Evolutionary conservation across 2,888 invertebrate genomes (phyloP).

Genomic region (Lycaena phlaeas): DNA sequence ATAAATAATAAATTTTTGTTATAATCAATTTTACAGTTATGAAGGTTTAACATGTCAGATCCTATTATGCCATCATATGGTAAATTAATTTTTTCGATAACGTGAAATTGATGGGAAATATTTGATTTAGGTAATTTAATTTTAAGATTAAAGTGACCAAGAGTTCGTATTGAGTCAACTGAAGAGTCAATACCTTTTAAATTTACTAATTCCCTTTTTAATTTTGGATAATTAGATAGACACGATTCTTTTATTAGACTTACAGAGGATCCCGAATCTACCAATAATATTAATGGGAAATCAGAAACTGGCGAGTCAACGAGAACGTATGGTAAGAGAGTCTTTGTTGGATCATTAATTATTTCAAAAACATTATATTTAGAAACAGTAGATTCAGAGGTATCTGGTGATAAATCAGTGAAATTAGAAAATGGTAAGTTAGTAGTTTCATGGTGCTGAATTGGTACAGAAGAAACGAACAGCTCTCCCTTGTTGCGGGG

Average conservation of each 20-base stretch:
- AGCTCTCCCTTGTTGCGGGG: background rate
- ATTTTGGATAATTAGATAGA: background rate
- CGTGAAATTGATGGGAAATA: slow-evolving; percentile 16
- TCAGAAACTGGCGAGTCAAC: slow-evolving; percentile 17
- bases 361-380: slow-evolving; percentile 16
- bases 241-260: slow-evolving; percentile 12
- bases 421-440: background rate
- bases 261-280: slow-evolving; percentile 20
- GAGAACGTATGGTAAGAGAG: slow-evolving; percentile 18
- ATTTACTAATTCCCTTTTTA: slow-evolving; percentile 5
- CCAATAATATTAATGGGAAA: slow-evolving; percentile 16
- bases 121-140: slow-evolving; percentile 6
- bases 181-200: slow-evolving; percentile 9
- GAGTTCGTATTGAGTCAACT: slow-evolving; percentile 5
- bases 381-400: slow-evolving; percentile 3
- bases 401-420: background rate
- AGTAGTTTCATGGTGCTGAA: background rate
- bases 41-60: slow-evolving; percentile 14
- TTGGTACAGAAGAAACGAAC: too few species aligned
- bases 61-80: slow-evolving; percentile 23
- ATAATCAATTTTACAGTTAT: slow-evolving; percentile 14
- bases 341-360: slow-evolving; percentile 14
- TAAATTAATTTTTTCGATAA: slow-evolving; percentile 16
- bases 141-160: slow-evolving; percentile 18
- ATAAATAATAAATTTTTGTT: slow-evolving; percentile 4